These are phyloP conservation scores for Tupaia tana DNA, from an alignment of 2,113 vertebrate genomes.

Conservation along the genomic window DNA sequence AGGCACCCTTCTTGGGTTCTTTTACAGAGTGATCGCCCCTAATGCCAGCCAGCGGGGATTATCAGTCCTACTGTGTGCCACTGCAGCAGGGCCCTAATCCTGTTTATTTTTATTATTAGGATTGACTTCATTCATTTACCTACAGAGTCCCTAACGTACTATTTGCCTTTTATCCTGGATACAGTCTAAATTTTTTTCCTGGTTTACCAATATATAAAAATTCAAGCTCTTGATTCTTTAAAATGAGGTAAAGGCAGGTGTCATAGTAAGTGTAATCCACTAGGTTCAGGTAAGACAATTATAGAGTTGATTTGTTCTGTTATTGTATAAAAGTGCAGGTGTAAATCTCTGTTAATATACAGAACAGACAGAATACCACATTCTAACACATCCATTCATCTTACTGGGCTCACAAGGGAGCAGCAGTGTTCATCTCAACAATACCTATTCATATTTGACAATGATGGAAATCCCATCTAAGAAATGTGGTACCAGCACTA, in stretches of 20 bases:
- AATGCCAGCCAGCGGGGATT: too few relatives aligned
- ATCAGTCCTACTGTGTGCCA: too few relatives aligned
- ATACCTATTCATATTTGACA: not conserved
- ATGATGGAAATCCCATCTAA: not conserved
- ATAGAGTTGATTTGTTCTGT: slow-evolving; percentile 11
- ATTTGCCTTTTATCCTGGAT: not conserved
- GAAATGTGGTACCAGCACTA: not conserved
- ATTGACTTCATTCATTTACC: not conserved
- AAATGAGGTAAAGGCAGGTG: not conserved
- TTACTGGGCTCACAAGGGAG: not conserved
- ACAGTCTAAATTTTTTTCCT: not conserved
- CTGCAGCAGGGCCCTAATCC: not conserved
- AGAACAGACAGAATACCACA: not conserved
- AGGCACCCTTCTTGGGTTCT: too few relatives aligned
- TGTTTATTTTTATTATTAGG: slow-evolving; percentile 55
- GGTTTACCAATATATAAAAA: slow-evolving; percentile 7
- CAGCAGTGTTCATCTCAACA: not conserved
- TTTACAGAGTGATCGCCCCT: too few relatives aligned
- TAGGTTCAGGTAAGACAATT: slow-evolving; percentile 1
- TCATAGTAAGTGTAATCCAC: not conserved
- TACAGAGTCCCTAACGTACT: not conserved
- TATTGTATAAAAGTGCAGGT: not conserved
- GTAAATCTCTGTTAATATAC: slow-evolving; percentile 17
- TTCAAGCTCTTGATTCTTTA: slow-evolving; percentile 12
- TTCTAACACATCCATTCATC: not conserved